Evolutionary conservation across 2,797 vertebrate species (phyloP).

Genomic region (Cuculus canorus): DNA sequence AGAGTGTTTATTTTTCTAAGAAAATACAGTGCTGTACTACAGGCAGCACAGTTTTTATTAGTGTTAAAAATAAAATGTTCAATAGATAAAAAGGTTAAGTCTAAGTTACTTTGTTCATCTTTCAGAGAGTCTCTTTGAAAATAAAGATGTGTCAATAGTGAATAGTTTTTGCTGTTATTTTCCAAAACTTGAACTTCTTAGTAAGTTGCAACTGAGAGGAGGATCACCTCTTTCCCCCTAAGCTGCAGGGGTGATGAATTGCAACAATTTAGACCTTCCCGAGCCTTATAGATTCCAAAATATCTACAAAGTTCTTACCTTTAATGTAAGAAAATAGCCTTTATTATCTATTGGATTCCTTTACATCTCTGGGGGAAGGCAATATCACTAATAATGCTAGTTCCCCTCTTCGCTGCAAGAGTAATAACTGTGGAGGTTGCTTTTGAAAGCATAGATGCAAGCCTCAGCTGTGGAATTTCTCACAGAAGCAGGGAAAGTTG

Average conservation of each 20-base stretch:
- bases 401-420: background rate
- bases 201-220: background rate
- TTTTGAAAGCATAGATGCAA: background rate
- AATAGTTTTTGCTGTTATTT: background rate
- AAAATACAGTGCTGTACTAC: background rate
- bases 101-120: constrained; percentile 19
- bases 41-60: constrained; percentile 39
- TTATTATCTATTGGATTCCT: background rate
- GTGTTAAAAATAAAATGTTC: constrained; percentile 16
- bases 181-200: background rate
- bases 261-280: background rate
- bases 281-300: background rate
- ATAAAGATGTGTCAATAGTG: background rate
- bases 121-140: constrained; percentile 24
- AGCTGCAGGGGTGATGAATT: background rate
- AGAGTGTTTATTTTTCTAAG: constrained; percentile 37
- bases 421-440: background rate
- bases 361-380: background rate
- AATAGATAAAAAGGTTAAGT: constrained; percentile 44
- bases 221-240: background rate
- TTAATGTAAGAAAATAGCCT: background rate
- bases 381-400: background rate
- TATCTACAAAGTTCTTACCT: background rate
- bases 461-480: background rate
- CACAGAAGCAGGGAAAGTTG: background rate